A percentile compares a stretch with the other conserved stretches of the same genome.
Evolutionary conservation across 2,888 invertebrate species (phyloP).

Genomic region (Heteromurus nitidus): DNA sequence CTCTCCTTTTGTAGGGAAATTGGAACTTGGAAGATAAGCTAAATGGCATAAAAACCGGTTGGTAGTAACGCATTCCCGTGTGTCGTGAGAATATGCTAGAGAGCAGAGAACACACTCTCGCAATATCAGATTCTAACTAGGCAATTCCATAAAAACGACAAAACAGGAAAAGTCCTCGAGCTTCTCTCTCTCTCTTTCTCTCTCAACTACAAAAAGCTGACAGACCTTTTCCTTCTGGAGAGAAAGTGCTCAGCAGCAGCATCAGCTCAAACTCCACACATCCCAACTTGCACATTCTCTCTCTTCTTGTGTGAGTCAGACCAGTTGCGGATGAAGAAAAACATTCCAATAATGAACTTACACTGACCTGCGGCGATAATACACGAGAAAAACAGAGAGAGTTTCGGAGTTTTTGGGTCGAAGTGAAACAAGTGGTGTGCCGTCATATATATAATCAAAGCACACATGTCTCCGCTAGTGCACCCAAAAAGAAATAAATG

Average conservation of each 20-base stretch:
- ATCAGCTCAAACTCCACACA: too few species aligned
- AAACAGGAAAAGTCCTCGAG: conserved; percentile 11
- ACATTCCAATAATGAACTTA: conserved; percentile 65
- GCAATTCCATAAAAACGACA: conserved; percentile 60
- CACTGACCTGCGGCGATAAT: conserved; percentile 53
- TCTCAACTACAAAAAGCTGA: too few species aligned
- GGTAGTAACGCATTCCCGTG: too few species aligned
- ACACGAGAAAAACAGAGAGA: conserved; percentile 1
- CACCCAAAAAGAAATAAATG: neutral
- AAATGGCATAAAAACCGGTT: conserved; percentile 6
- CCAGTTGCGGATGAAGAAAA: conserved; percentile 43
- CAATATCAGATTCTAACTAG: conserved; percentile 32
- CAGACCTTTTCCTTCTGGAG: too few species aligned
- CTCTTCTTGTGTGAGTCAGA: too few species aligned
- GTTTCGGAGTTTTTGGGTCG: conserved; percentile 44
- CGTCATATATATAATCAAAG: conserved; percentile 12
- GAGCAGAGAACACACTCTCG: conserved; percentile 5
- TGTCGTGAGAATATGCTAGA: neutral
- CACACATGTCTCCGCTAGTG: neutral
- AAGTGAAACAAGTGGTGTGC: conserved; percentile 47
- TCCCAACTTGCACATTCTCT: too few species aligned
- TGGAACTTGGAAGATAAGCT: conserved; percentile 24
- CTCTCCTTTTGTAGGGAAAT: conserved; percentile 23
- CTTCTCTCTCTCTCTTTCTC: neutral
- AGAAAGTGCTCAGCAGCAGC: neutral